These are phyloP conservation scores for Piaya cayana DNA, from an alignment of 2,113 vertebrate species.

Conservation along the genomic window DNA sequence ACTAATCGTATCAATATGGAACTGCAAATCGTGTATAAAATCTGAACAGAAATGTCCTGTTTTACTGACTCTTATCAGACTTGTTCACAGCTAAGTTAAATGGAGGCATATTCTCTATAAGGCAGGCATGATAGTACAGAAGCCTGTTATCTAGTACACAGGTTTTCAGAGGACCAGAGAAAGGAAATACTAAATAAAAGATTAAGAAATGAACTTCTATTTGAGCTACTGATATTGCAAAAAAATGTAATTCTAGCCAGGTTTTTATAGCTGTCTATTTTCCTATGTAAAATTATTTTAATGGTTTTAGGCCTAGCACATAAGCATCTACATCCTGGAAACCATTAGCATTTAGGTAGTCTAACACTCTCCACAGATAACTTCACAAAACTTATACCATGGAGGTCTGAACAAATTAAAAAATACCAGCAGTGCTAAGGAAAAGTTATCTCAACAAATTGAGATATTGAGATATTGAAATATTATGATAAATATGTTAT, in stretches of 20 bases:
- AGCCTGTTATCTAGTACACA: neutral
- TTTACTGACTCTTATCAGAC: neutral
- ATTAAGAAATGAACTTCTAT: neutral
- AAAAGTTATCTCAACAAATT: neutral
- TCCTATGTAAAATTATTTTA: neutral
- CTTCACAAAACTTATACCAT: neutral
- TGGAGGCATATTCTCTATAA: neutral
- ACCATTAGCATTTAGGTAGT: neutral
- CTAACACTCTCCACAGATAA: neutral
- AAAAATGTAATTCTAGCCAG: neutral
- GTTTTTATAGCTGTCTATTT: neutral
- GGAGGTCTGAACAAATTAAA: neutral
- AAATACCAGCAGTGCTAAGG: neutral
- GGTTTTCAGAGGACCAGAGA: neutral
- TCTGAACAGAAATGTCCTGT: neutral
- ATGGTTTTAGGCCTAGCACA: neutral
- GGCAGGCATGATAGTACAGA: neutral
- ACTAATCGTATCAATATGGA: neutral
- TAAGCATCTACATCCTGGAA: neutral
- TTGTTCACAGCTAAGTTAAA: neutral
- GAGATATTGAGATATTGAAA: no score
- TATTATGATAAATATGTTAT: neutral
- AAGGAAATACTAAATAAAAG: neutral
- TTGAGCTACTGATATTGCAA: neutral
- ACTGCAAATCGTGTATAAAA: neutral